A percentile compares a stretch with the other conserved stretches of the same genome.
Evolutionary conservation across 2,888 invertebrate genomes (phyloP).

Genomic region (Agonopterix heracliana): DNA sequence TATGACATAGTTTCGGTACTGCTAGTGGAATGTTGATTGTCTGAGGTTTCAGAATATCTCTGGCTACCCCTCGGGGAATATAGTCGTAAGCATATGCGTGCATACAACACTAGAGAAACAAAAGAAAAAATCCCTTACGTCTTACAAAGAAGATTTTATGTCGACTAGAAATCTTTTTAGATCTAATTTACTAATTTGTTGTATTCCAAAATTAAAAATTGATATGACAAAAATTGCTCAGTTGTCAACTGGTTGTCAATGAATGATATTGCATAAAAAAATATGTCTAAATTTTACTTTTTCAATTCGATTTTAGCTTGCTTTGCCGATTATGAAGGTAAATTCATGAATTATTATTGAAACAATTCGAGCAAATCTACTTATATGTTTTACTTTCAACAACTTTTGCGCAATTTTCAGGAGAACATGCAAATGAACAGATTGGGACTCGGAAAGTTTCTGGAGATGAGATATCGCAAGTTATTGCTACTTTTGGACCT

Average conservation of each 20-base stretch:
- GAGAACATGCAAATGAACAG: slow-evolving; percentile 67
- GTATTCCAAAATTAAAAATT: not conserved
- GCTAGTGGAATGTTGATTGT: too few species aligned
- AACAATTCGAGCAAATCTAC: too few species aligned
- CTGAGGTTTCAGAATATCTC: too few species aligned
- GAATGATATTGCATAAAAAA: slow-evolving; percentile 7
- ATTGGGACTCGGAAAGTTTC: slow-evolving; percentile 56
- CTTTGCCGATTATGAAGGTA: slow-evolving; percentile 27
- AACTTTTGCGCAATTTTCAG: slow-evolving; percentile 26
- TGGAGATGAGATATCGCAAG: slow-evolving; percentile 64
- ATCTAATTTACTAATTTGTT: not conserved
- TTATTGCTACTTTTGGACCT: slow-evolving; percentile 63
- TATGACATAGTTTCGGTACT: too few species aligned
- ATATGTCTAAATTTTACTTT: slow-evolving; percentile 34
- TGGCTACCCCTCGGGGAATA: too few species aligned
- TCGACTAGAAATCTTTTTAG: too few species aligned
- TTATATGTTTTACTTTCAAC: too few species aligned
- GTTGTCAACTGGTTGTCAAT: not conserved
- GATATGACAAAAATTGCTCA: not conserved
- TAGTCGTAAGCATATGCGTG: too few species aligned
- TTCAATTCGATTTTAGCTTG: slow-evolving; percentile 39
- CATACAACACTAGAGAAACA: too few species aligned
- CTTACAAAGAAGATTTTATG: not conserved
- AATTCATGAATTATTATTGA: not conserved
- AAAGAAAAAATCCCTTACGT: too few species aligned